A percentile compares a stretch with the other conserved stretches of the same genome.
phyloP scores from a whole-genome alignment of 2,797 vertebrate genomes.

The Rhadinocentrus ornatus region DNA sequence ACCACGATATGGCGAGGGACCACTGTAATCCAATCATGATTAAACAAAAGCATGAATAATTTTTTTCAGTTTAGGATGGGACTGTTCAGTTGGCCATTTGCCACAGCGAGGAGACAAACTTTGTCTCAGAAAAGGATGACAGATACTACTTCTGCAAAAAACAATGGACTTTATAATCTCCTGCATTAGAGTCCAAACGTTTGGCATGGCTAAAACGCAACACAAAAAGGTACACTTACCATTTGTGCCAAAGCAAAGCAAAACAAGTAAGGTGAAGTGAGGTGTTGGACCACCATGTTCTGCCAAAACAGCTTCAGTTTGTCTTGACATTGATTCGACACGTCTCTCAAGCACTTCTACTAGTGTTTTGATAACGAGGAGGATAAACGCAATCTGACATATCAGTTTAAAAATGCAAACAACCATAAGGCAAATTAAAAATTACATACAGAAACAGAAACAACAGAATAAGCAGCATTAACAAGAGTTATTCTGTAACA shows the following conservation, averaged over 20 bases:
- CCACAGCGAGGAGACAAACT: background rate
- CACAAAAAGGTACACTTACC: background rate
- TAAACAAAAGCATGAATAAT: no score
- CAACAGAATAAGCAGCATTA: background rate
- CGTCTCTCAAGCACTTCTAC: background rate
- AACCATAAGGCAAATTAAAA: background rate
- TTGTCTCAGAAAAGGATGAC: background rate
- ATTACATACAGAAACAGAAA: background rate
- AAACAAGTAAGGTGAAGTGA: background rate
- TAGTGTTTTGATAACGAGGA: background rate
- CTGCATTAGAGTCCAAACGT: no score
- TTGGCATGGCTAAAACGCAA: background rate
- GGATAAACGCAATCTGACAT: background rate
- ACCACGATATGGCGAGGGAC: no score
- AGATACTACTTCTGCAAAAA: background rate
- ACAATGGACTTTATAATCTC: background rate
- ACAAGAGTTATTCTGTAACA: background rate
- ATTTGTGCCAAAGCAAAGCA: background rate
- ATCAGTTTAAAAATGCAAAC: background rate
- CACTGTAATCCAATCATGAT: no score
- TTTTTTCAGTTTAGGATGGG: no score
- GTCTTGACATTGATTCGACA: background rate
- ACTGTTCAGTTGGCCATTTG: background rate
- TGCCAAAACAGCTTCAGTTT: background rate
- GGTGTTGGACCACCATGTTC: background rate